Evolutionary conservation across 1,140 invertebrate species (phyloP).

Genomic region (Ylistrum balloti): DNA sequence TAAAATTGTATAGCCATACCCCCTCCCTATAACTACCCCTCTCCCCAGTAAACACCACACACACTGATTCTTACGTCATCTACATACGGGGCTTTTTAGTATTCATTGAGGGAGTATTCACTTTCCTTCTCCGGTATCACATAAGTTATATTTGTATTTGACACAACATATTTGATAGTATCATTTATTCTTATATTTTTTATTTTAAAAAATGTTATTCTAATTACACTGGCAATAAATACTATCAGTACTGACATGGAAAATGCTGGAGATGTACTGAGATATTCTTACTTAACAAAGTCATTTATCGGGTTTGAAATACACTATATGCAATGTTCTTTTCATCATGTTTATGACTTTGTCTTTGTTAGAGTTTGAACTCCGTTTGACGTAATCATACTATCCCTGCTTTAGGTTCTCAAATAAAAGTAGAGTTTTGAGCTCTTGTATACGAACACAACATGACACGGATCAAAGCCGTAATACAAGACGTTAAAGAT

Average conservation of each 20-base stretch:
- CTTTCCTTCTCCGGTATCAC: no score
- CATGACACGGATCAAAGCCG: not conserved
- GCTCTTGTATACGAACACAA: not conserved
- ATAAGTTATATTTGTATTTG: no score
- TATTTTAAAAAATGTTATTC: no score
- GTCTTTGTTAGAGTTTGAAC: not conserved
- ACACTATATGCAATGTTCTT: not conserved
- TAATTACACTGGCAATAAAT: no score
- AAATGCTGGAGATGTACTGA: no score
- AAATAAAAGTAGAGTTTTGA: not conserved
- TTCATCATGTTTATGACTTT: not conserved
- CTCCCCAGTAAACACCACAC: not conserved
- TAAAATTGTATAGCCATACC: not conserved
- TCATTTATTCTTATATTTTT: no score
- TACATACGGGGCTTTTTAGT: not conserved
- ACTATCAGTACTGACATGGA: no score
- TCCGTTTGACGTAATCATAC: not conserved
- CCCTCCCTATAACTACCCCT: constrained; percentile 11
- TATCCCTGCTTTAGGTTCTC: not conserved
- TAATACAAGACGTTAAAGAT: not conserved
- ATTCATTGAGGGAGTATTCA: no score
- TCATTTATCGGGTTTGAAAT: no score
- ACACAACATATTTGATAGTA: no score
- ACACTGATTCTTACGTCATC: not conserved
- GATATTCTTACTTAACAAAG: no score